Evolutionary conservation across 2,113 vertebrate species (phyloP).

Genomic region (Psammodynastes pulverulentus): DNA sequence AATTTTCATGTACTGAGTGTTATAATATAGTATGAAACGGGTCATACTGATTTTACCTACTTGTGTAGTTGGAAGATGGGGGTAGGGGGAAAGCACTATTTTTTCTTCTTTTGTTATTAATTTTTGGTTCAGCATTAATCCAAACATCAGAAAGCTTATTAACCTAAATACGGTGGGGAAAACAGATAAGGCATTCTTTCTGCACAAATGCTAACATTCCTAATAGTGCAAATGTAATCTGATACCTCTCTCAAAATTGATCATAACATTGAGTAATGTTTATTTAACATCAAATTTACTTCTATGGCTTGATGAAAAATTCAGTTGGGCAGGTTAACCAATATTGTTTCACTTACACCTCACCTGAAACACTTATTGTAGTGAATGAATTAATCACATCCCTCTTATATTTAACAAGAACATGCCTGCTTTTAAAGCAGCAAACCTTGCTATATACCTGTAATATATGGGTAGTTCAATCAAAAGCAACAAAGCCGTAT

Average conservation of each 20-base stretch:
- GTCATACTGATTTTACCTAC: constrained; percentile 34
- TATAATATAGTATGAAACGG: constrained; percentile 48
- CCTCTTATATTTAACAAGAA: constrained; percentile 51
- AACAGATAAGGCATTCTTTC: constrained; percentile 76
- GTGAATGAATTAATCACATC: constrained; percentile 27
- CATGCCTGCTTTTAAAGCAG: constrained; percentile 29
- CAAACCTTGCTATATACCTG: constrained; percentile 46
- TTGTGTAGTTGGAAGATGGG: constrained; percentile 44
- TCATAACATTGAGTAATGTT: constrained; percentile 52
- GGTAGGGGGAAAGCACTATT: constrained; percentile 37
- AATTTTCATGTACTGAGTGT: constrained; percentile 43
- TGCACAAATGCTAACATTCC: constrained; percentile 66
- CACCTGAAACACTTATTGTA: constrained; percentile 37
- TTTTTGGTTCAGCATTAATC: constrained; percentile 71
- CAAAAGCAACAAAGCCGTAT: constrained; percentile 34
- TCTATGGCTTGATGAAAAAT: constrained; percentile 72
- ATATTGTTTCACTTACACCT: constrained; percentile 24
- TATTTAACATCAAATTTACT: constrained; percentile 60
- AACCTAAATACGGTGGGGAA: constrained; percentile 65
- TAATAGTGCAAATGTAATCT: constrained; percentile 77
- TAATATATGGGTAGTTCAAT: constrained; percentile 33
- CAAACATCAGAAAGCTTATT: constrained; percentile 72
- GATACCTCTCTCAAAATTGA: constrained; percentile 59
- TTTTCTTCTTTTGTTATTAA: constrained; percentile 42
- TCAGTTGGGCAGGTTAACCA: constrained; percentile 34